Evolutionary conservation across 2,888 invertebrate species (phyloP), one percentile per base, ranked within the genome.

Genomic region (Plebejus melissa): DNA sequence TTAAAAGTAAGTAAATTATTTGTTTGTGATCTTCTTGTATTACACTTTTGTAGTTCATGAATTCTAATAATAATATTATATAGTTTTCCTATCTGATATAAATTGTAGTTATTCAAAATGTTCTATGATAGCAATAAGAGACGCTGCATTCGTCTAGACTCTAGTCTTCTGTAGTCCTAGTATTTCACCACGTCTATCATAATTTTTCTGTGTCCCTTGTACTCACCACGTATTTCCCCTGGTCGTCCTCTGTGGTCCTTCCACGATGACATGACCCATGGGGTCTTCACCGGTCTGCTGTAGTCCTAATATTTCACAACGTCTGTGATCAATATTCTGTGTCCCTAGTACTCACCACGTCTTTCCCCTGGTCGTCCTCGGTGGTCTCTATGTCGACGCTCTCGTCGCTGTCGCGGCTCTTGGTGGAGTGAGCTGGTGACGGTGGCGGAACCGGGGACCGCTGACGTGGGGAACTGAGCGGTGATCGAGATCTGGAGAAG

Each of bases 311-410:
- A 58, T 57, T 13, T 2, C 13, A 58, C 22, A 7, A 7, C 58
- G 22, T 22, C 22, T 58, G 7, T 41, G 7, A 41, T 58, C n/a
- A 11, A 9, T 13, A 3, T 60, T 13, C 11, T 32, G 1, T 32
- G 1, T 1, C 22, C 22, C 32, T 65, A 13, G 4, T 22, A 86
- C 91, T 89, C 77, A 91, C 92, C 86, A 88, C 81, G 77, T 91
- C 87, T 32, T 32, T 32, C 32, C 22, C 22, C 69, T 87, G 90
- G 78, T 96, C 96, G 80, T 97, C 97, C 82, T 97, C 97, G 0
- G 97, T 97, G 11, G 97, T 97, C 86, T 98, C 98, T 80, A 98
- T 97, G 83, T 98, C 98, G 13, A 98, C 97, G 80, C 96, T 95
- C 85, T 97, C 97, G 82, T 97, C 97, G 78, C 97, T 96, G 81